Conservation (phyloP, 2,888 invertebrate genomes). For the Cyclophora punctaria region DNA sequence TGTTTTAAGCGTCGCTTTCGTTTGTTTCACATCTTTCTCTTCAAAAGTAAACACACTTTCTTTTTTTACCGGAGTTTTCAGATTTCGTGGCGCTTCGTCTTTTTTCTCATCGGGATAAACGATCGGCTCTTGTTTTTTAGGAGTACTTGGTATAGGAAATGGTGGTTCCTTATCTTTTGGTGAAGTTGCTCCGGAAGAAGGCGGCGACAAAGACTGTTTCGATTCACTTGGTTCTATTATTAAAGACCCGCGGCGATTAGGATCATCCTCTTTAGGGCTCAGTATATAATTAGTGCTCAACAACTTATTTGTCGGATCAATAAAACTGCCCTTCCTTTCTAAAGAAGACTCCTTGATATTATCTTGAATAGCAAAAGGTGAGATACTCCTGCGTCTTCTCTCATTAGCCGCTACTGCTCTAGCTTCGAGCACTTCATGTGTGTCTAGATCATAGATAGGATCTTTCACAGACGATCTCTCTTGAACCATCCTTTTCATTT, state of each 20-base stretch:
- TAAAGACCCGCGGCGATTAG: constrained; percentile 45
- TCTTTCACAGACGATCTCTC: constrained; percentile 56
- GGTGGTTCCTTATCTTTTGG: constrained; percentile 50
- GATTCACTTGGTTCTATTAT: constrained; percentile 34
- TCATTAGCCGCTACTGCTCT: constrained; percentile 59
- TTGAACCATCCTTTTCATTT: constrained; percentile 65
- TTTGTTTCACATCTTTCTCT: constrained; percentile 41
- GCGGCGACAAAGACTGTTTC: constrained; percentile 41
- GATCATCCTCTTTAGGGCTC: constrained; percentile 58
- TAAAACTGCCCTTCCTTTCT: constrained; percentile 65
- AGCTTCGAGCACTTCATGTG: constrained; percentile 61
- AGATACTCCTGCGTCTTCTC: constrained; percentile 67
- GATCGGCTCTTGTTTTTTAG: constrained; percentile 55
- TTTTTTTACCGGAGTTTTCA: constrained; percentile 41
- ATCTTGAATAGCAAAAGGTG: constrained; percentile 65
- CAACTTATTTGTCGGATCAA: constrained; percentile 66
- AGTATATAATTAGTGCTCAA: constrained; percentile 58
- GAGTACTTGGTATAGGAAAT: constrained; percentile 43
- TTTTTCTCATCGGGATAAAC: constrained; percentile 50
- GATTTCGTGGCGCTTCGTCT: constrained; percentile 26
- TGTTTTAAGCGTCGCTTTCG: constrained; percentile 34
- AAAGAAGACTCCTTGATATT: constrained; percentile 47
- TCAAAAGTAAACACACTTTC: constrained; percentile 50
- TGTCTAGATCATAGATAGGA: constrained; percentile 63
- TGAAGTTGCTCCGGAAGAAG: constrained; percentile 40